Evolutionary conservation across 2,888 invertebrate species (phyloP).

Genomic region (Stenolophus ochropezus): DNA sequence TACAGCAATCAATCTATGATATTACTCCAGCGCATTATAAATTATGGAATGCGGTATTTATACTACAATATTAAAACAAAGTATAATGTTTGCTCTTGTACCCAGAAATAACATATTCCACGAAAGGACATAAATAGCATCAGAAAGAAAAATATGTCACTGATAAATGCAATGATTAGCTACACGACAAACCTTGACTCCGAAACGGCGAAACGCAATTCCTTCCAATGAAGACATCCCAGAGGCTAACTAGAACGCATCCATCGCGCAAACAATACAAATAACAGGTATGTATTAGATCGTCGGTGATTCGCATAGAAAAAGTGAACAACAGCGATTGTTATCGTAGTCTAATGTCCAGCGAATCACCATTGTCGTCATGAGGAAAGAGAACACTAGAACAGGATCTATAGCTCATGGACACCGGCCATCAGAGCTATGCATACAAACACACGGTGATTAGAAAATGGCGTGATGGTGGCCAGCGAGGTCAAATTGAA

Average conservation of each 20-base stretch:
- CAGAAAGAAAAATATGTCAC: constrained; percentile 26
- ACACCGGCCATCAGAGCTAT: constrained; percentile 45
- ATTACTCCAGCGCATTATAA: background rate
- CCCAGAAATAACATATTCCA: constrained; percentile 22
- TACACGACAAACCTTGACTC: constrained; percentile 24
- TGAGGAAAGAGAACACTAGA: constrained; percentile 20
- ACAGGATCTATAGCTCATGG: constrained; percentile 59
- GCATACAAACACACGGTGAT: constrained; percentile 36
- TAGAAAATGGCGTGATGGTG: constrained; percentile 57
- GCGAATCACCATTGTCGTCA: constrained; percentile 21
- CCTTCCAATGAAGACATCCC: background rate
- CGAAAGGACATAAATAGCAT: constrained; percentile 37
- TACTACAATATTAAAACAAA: background rate
- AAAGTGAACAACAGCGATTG: constrained; percentile 55
- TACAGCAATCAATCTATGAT: background rate
- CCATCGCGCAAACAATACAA: constrained; percentile 23
- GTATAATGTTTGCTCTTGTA: constrained; percentile 1
- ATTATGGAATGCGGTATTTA: background rate
- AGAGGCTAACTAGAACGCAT: constrained; percentile 17
- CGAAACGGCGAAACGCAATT: constrained; percentile 14
- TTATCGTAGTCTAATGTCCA: constrained; percentile 55
- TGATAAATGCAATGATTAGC: constrained; percentile 38
- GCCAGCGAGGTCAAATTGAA: constrained; percentile 35
- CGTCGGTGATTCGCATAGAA: constrained; percentile 55
- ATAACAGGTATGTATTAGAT: constrained; percentile 54